These are phyloP conservation scores for Lepidocolaptes lacrymiger DNA, from an alignment of 2,797 vertebrate species.

Conservation along the genomic window DNA sequence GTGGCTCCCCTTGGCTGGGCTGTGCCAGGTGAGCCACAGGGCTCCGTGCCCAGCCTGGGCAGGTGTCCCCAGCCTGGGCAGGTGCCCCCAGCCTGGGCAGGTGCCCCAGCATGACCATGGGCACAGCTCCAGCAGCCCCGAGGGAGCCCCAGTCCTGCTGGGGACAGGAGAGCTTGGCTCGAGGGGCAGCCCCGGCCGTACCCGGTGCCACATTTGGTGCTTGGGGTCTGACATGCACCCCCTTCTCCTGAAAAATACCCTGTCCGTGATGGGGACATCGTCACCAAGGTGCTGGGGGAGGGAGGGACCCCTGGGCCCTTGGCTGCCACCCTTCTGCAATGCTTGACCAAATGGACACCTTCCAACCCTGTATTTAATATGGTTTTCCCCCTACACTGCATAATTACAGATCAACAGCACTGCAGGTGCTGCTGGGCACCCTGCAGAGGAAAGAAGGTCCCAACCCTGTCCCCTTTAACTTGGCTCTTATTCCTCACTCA, in stretches of 20 bases:
- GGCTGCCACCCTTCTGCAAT: not conserved
- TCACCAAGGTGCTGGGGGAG: too few species aligned
- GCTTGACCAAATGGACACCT: not conserved
- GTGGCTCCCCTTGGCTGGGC: not conserved
- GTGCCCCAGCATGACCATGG: too few species aligned
- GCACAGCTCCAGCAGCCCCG: too few species aligned
- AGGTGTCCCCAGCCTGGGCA: too few species aligned
- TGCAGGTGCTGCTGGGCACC: not conserved
- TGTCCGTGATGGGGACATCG: not conserved
- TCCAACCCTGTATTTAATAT: not conserved
- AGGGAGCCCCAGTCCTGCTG: not conserved
- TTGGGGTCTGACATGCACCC: accelerated
- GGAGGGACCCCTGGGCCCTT: too few species aligned
- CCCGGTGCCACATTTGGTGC: too few species aligned
- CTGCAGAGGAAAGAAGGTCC: not conserved
- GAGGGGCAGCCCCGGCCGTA: too few species aligned
- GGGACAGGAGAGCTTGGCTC: not conserved
- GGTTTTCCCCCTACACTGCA: not conserved
- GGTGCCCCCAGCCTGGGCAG: too few species aligned
- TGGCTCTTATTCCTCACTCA: not conserved
- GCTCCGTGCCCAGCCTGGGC: not conserved
- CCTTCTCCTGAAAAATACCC: accelerated
- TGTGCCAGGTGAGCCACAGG: accelerated
- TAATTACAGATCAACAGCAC: not conserved
- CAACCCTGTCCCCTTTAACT: not conserved